Evolutionary conservation across 2,113 vertebrate genomes (phyloP).

Genomic region (Oxyura jamaicensis): DNA sequence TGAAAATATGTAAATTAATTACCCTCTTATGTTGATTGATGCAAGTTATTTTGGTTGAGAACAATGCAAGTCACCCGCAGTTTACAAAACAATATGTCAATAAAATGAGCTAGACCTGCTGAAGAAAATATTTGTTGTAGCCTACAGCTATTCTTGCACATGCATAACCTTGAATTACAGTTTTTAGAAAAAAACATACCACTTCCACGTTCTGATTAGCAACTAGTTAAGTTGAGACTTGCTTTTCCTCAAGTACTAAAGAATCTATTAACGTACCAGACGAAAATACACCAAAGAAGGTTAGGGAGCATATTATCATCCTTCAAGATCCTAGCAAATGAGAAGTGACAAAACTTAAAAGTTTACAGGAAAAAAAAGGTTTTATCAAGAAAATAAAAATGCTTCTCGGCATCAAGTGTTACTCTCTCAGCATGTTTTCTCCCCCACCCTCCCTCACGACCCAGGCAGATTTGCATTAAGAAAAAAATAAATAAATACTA

Average conservation of each 20-base stretch:
- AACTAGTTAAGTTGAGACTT: constrained; percentile 9
- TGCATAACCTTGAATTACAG: constrained; percentile 57
- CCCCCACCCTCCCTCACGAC: not conserved
- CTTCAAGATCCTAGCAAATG: not conserved
- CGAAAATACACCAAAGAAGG: constrained; percentile 6
- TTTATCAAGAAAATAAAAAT: not conserved
- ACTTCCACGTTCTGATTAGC: not conserved
- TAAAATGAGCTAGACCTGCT: constrained; percentile 65
- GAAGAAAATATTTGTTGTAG: constrained; percentile 57
- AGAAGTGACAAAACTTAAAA: constrained; percentile 45
- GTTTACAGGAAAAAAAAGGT: not conserved
- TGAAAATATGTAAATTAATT: constrained; percentile 69
- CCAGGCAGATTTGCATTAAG: not conserved
- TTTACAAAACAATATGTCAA: constrained; percentile 75
- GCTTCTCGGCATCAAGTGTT: not conserved
- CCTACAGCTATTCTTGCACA: constrained; percentile 65
- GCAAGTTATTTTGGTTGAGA: constrained; percentile 57
- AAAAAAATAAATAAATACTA: not conserved
- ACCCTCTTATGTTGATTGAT: constrained; percentile 65
- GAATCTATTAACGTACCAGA: constrained; percentile 46
- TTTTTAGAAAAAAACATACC: not conserved
- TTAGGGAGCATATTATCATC: constrained; percentile 9
- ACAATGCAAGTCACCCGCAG: constrained; percentile 63
- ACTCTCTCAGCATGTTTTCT: not conserved
- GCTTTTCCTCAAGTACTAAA: constrained; percentile 5